phyloP scores from a whole-genome alignment of 2,113 vertebrate species.

The Mellivora capensis region DNA sequence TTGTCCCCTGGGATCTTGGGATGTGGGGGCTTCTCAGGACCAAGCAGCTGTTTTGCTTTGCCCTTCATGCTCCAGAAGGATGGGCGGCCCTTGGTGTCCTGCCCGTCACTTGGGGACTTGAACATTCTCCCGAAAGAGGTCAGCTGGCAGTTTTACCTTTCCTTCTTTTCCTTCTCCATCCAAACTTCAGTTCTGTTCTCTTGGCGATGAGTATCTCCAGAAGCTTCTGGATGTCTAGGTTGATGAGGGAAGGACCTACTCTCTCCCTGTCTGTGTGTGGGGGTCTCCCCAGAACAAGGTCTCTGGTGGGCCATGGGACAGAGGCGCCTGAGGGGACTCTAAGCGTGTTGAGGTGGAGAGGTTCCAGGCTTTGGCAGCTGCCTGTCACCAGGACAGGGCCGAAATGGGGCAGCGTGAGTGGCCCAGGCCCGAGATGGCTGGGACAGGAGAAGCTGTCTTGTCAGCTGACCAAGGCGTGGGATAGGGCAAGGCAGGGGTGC shows the following conservation, averaged over 20 bases:
- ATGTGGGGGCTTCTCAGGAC: not conserved
- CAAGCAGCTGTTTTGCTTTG: not conserved
- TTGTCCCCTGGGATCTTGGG: not conserved
- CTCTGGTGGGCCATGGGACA: too few species aligned
- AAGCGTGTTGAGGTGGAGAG: not conserved
- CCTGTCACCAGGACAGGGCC: not conserved
- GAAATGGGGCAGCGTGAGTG: accelerated
- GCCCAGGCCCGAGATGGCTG: accelerated
- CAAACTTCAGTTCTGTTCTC: not conserved
- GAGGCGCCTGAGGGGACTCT: accelerated
- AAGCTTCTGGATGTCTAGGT: not conserved
- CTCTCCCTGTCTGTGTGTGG: not conserved
- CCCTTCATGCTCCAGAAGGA: not conserved
- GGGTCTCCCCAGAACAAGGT: accelerated
- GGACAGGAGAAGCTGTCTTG: not conserved
- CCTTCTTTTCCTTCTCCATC: not conserved
- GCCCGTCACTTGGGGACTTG: not conserved
- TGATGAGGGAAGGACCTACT: not conserved
- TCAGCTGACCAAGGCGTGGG: too few species aligned
- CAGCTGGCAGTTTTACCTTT: not conserved
- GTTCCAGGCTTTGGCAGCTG: not conserved
- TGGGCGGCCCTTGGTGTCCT: not conserved
- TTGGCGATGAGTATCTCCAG: not conserved
- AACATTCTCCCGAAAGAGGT: not conserved
- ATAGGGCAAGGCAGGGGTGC: not conserved